Base-by-base conservation (phyloP, 2,888 invertebrate genomes). In the Crepidodera aurea region DNA sequence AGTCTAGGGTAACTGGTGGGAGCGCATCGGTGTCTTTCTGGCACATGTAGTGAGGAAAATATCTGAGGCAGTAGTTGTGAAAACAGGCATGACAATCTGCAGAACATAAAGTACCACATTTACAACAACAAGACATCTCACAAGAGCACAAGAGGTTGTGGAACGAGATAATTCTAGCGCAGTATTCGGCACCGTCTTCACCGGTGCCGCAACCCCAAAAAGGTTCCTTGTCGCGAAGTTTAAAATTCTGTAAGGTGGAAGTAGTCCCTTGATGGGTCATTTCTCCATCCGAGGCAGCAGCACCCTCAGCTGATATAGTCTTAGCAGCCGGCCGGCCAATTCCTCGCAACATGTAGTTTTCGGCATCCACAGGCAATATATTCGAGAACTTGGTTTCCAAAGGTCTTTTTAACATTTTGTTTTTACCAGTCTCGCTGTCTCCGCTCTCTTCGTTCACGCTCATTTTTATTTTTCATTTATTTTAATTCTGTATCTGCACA, bases 21-120 rank as follows among this genome's bases (percentile, higher is more conserved):
- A 76, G 73, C 42, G 73, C 72, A 46, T 71, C 75, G 71, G 76
- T 77, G 69, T 74, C 80, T 75, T 80, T 82, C 77, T 81, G 81
- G 77, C 82, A 83, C 64, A 73, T 70, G 72, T 81, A 78, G 61
- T 77, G 77, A 69, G 77, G 71, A 67, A 80, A 77, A 71, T 80
- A 81, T 29, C 81, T 78, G 64, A 81, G 78, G 81, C 87, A 87
- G 73, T 84, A 83, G 76, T 82, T 82, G 81, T 87, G 87, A 83
- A 86, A 86, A 81, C 87, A 87, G 75, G 84, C 84, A 79, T 86
- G 85, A 80, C 88, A 87, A 81, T 87, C 88, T 86, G 84, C 77
- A 73, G 86, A 84, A 80, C 85, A 86, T 75, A 85, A 79, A 79
- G 84, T 83, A 77, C 83, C 84, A 79, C 87, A 87, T 82, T 84